Evolutionary conservation across 2,113 vertebrate species (phyloP), one percentile per base, ranked within the genome.

Genomic region (Apodemus sylvaticus): DNA sequence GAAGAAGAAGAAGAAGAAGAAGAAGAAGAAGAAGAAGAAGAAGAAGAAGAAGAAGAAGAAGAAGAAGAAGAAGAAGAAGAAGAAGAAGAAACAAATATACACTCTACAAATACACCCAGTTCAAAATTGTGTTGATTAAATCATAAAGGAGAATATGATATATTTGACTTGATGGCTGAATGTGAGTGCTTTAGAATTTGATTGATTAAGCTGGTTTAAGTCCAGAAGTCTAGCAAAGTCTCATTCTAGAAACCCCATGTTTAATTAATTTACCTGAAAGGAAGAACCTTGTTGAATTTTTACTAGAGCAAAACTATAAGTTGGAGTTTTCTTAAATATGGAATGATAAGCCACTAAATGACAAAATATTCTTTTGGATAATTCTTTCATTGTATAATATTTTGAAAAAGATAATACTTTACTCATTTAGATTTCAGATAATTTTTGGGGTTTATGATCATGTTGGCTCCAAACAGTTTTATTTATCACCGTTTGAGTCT

Each of bases 41-140:
- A n/a, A n/a, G n/a, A n/a, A n/a, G n/a, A n/a, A n/a, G n/a, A n/a
- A n/a, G n/a, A n/a, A 55, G 53, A 8, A 55, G 53, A 14, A 55
- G 53, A 14, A 55, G 7, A 12, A 24, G 1, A 0, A 26, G 24
- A 10, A 64, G 62, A 26, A 29, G 24, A 2, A 64, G 9, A 29
- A 64, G 3, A 29, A 31, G 7, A 3, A 66, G 36, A 5, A 36
- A 20, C 6, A 71, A 73, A 10, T 8, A 82, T 14, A 62, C 87
- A 1, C 89, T 48, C 13, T 55, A 89, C 6, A 92, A 95, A 55
- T 62, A 10, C 5, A 78, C 13, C 26, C 8, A 42, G 88, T 2
- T 62, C 19, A 94, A 82, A 93, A 86, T 92, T 76, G 76, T 66
- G 73, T 39, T 89, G 20, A 93, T 55, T 87, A 71, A 82, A 39